Base-by-base conservation (phyloP, 2,888 invertebrate genomes). In the Nymphalis c-album region DNA sequence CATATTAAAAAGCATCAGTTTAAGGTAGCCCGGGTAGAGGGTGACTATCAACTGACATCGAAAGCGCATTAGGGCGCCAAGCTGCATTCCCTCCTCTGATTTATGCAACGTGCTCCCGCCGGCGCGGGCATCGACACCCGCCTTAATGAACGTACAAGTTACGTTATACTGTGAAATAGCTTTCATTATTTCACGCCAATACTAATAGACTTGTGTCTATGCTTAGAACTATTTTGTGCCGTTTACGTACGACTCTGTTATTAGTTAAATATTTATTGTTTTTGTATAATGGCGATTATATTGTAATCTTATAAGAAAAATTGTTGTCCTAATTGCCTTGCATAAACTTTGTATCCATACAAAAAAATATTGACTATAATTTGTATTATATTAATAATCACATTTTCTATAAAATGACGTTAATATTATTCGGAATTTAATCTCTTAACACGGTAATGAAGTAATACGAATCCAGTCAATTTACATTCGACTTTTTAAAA, bases 41-140 rank as follows among this genome's bases (percentile, higher is more conserved):
- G 80, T 84, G 81, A 86, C 85, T 88, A 90, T 90, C 90, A 84
- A 81, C 82, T 78, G 83, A 91, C 91, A 91, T 85, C 85, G 83
- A 91, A 91, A 91, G 89, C 91, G 88, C 91, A 91, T 91, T 91
- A 91, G 87, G 88, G 85, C 85, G 85, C 84, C 83, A 78, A 74
- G 79, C 83, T 78, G 87, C 90, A 90, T 90, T 90, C 88, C 80
- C 85, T 76, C 78, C 81, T 78, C 90, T 90, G 91, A 91, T 91
- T 91, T 90, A 91, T 91, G 88, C 90, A 88, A 86, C 79, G 81
- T 82, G 85, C 87, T 82, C 81, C 83, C 78, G 82, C 57, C 53
- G 53, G 81, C 82, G 76, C 86, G 86, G 88, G 78, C 89, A 84
- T 87, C 88, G 88, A 87, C 88, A 86, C 85, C 74, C 84, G 79